These are phyloP conservation scores for Conger conger DNA, from an alignment of 2,113 vertebrate genomes.

Conservation along the genomic window DNA sequence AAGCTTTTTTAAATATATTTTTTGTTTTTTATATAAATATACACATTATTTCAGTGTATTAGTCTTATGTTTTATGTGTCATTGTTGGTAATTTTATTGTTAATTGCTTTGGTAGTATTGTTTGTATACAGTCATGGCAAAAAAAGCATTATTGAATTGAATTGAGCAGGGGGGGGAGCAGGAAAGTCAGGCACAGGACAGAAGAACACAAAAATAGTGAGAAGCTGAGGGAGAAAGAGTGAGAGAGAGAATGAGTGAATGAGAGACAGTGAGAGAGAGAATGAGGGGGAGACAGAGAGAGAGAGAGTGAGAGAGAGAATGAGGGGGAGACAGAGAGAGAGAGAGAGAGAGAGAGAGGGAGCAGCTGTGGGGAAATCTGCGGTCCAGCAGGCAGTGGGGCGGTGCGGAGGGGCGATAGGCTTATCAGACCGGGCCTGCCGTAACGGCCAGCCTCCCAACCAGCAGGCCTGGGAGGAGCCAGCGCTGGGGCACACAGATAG, in stretches of 20 bases:
- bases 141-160: no score
- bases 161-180: background rate
- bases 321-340: background rate
- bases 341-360: constrained; percentile 22
- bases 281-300: background rate
- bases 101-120: no score
- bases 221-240: background rate
- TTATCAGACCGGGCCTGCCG: constrained; percentile 78
- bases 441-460: constrained; percentile 72
- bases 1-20: no score
- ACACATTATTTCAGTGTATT: no score
- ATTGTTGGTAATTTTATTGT: no score
- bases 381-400: constrained; percentile 55
- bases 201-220: background rate
- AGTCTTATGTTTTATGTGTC: no score
- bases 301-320: background rate
- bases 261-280: background rate
- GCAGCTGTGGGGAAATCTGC: constrained; percentile 75
- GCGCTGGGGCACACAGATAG: constrained; percentile 53
- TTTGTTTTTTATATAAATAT: no score
- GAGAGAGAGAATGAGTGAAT: background rate
- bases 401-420: constrained; percentile 71
- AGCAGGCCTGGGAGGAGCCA: constrained; percentile 53
- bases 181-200: background rate
- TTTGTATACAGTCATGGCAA: no score